Base-by-base conservation (phyloP, 1,140 invertebrate species). In the Coenobita brevimanus region DNA sequence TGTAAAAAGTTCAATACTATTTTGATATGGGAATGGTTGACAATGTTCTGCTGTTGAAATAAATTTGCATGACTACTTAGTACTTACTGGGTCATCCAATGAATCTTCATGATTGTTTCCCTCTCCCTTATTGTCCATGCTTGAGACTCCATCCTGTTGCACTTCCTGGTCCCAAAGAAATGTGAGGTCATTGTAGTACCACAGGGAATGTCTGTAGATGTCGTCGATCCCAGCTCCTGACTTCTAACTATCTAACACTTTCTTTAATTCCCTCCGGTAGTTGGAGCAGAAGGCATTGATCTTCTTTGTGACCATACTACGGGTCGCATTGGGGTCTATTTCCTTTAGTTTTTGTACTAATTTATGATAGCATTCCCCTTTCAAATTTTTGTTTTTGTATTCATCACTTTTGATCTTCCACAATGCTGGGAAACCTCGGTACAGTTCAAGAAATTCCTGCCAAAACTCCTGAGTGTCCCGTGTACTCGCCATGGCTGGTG, bases 141-240 rank as follows among this genome's bases (percentile, higher is more conserved):
- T 30, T 71, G 13, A 13, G 67, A 13, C 67, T 15, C 27, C 67
- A 13, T n/a, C n/a, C n/a, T 71, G 13, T 30, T 71, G 67, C 27
- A 71, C 67, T 71, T 71, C 67, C 67, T 71, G 67, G 27, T 71
- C 67, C 27, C 30, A 27, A 71, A 71, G 67, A 30, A 71, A 71
- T 30, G 30, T 30, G 67, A 71, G 67, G 27, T 71, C 67, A 71
- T 30, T 71, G 67, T 15, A 71, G 67, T 71, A 71, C 67, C 67
- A 71, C 67, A 71, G 27, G 67, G 67, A 71, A 71, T 10, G 30
- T 71, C 67, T 71, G 67, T 71, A 71, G 27, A 71, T 30, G 30
- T 30, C 67, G 67, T 13, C 30, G 13, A 30, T 71, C 67, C 67
- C 67, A 71, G 67, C 67, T 71, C 67, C 67, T 71, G 67, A 30